Evolutionary conservation across 1,140 invertebrate genomes (phyloP).

Genomic region (Meloidogyne hapla): DNA sequence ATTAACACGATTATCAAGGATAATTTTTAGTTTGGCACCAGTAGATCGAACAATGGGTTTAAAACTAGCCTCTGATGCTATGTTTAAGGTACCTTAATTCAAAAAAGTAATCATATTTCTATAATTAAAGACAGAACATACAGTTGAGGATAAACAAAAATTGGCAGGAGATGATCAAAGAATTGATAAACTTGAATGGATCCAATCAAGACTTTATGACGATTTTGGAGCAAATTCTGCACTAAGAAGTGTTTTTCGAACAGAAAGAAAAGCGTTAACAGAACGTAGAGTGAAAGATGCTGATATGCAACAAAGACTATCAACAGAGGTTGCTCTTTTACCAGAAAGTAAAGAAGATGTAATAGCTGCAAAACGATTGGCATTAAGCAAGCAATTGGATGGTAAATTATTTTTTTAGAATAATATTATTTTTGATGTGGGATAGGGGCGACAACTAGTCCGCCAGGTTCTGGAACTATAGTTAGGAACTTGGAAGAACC

Average conservation of each 20-base stretch:
- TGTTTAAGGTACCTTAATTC: conserved; percentile 78
- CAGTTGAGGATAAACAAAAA: conserved; percentile 53
- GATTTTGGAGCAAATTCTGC: conserved; percentile 58
- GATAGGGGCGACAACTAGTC: too few species aligned
- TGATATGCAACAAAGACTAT: conserved; percentile 45
- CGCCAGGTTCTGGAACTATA: too few species aligned
- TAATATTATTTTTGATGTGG: not conserved
- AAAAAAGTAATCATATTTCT: conserved; percentile 83
- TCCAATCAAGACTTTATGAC: conserved; percentile 58
- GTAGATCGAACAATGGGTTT: conserved; percentile 59
- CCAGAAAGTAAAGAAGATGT: conserved; percentile 56
- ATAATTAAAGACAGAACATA: conserved; percentile 54
- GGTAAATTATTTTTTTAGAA: conserved; percentile 35
- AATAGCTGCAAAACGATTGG: conserved; percentile 50
- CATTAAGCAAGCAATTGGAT: conserved; percentile 46
- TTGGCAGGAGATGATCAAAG: conserved; percentile 44
- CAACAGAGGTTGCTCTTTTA: conserved; percentile 43
- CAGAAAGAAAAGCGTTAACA: conserved; percentile 54
- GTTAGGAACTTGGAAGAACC: too few species aligned
- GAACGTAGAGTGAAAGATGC: conserved; percentile 47
- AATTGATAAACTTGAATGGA: conserved; percentile 55
- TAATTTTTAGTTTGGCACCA: conserved; percentile 66
- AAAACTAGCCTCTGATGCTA: conserved; percentile 59
- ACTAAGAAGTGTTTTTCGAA: conserved; percentile 51
- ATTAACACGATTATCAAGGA: too few species aligned